Base-by-base conservation (phyloP, 2,113 vertebrate genomes). In the Sapayoa aenigma region DNA sequence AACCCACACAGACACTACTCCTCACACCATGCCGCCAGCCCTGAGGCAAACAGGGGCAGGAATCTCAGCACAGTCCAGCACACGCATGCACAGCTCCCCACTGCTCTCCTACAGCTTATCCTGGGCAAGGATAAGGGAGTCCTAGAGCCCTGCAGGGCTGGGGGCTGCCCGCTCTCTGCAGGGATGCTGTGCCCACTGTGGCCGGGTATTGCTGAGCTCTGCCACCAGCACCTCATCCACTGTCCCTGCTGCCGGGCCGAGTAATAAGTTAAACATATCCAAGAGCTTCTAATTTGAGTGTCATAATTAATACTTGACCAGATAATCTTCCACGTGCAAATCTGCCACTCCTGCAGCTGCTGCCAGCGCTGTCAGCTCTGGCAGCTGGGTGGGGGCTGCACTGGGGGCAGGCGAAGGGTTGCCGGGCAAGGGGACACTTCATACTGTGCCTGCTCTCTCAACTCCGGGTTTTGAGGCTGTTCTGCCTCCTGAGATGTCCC, bases 161-260 rank as follows among this genome's bases (percentile, higher is more conserved):
- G 37, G 25, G 11, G 27, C 37, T 8, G 14, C 39, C 77, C 2
- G 0, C 44, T 53, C 18, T 41, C 46, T 27, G 6, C 2, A 1
- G 66, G 25, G 27, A 8, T 1, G 17, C 1, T 55, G 41, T 24
- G 19, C 35, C 27, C 47, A 12, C 47, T 5, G 0, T 1, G 6
- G 33, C 60, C 0, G 0, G 18, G 68, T 25, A 41, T 0, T 1
- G 11, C 82, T 8, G 33, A 27, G 47, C 71, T 44, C 25, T 50
- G 68, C 74, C 14, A 5, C 11, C 0, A 1, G 14, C n/a, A 20
- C 47, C 0, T 0, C 8, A 6, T 12, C 59, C 5, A 2, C 58
- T 6, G 1, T 6, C 16, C 22, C 52, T 0, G 3, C 42, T 14
- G 19, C 50, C 2, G 44, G 49, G 53, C 31, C 1, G 4, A 53